A percentile compares a stretch with the other conserved stretches of the same genome.
phyloP scores from a whole-genome alignment of 2,888 invertebrate genomes.

The Lycophotia porphyrea region DNA sequence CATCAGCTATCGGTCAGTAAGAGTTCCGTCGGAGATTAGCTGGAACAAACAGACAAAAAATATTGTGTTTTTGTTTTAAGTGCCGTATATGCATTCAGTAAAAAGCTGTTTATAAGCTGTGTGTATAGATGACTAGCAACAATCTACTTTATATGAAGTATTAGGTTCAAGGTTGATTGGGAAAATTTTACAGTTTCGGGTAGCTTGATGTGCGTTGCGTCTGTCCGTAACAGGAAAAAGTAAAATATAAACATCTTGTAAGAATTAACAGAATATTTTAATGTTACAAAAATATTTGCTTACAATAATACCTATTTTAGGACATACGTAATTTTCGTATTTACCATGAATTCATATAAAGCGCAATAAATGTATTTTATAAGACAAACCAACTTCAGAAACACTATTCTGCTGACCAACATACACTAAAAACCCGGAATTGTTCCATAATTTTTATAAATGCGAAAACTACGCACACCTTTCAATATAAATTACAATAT shows the following conservation, averaged over 20 bases:
- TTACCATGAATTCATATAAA: not conserved
- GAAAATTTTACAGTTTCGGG: no score
- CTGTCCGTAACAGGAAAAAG: not conserved
- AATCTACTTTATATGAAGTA: no score
- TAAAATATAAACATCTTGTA: slow-evolving; percentile 1
- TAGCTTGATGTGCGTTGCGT: no score
- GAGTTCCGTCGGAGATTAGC: no score
- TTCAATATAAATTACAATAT: slow-evolving; percentile 33
- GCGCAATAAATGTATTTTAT: not conserved
- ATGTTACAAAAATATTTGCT: slow-evolving; percentile 56
- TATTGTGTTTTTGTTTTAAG: no score
- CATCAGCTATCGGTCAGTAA: no score
- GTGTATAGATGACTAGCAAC: no score
- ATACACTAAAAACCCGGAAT: not conserved
- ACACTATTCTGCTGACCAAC: not conserved
- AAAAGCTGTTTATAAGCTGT: no score
- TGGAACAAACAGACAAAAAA: no score
- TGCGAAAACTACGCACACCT: slow-evolving; percentile 39
- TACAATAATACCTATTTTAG: slow-evolving; percentile 29
- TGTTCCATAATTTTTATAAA: slow-evolving; percentile 8
- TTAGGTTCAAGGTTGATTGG: no score
- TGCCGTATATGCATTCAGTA: no score
- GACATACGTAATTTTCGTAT: slow-evolving; percentile 32
- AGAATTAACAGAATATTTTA: slow-evolving; percentile 29
- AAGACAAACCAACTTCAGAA: not conserved